Evolutionary conservation across 2,888 invertebrate species (phyloP).

Genomic region (Eueremaeus valkanovi): DNA sequence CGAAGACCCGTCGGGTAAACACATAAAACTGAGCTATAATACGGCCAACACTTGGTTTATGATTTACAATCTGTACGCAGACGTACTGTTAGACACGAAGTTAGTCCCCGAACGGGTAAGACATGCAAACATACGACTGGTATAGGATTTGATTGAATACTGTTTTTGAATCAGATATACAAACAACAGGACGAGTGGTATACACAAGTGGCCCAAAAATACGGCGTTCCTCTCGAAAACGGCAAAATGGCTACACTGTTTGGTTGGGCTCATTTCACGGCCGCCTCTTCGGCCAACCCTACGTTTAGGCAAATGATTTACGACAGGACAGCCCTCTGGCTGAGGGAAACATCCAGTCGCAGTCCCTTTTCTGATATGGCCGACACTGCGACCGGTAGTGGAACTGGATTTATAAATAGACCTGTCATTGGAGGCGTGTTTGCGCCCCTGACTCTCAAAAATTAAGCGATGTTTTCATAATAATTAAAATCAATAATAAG

Average conservation of each 20-base stretch:
- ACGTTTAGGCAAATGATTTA: background rate
- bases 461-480: no score
- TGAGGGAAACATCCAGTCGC: background rate
- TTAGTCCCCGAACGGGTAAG: background rate
- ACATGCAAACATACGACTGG: no score
- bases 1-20: background rate
- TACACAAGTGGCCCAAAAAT: background rate
- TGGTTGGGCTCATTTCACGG: background rate
- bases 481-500: no score
- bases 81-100: background rate
- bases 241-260: background rate
- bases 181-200: constrained; percentile 17
- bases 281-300: background rate
- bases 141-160: no score
- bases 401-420: constrained; percentile 24
- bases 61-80: constrained; percentile 5
- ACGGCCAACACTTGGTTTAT: background rate
- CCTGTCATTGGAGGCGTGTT: constrained; percentile 15
- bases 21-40: constrained; percentile 9
- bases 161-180: background rate
- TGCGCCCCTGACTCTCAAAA: no score
- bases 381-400: background rate
- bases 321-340: constrained; percentile 1
- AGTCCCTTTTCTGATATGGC: background rate
- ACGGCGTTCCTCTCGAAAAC: background rate